These are phyloP conservation scores for Siderastrea siderea DNA, from an alignment of 92 coral and sea anemone species.

Conservation along the genomic window DNA sequence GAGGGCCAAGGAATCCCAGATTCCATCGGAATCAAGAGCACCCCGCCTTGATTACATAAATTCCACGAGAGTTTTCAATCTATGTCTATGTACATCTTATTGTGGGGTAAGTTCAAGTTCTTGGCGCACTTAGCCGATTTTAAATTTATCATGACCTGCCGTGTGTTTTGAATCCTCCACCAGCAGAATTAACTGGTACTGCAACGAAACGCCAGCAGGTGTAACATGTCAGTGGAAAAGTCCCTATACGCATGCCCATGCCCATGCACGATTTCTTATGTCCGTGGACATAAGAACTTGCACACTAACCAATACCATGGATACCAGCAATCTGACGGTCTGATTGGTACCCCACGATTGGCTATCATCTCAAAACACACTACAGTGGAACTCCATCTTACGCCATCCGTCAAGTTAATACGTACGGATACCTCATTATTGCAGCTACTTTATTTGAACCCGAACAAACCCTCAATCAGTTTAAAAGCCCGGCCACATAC, in stretches of 20 bases:
- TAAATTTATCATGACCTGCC: conserved; percentile 29
- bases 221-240: background rate
- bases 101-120: background rate
- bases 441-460: no score
- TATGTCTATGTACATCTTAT: background rate
- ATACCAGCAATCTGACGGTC: no score
- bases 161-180: conserved; percentile 36
- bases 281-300: no score
- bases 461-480: no score
- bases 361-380: no score
- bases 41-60: background rate
- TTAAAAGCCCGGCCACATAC: no score
- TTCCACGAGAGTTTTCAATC: background rate
- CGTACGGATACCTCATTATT: no score
- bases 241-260: conserved; percentile 15
- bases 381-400: no score
- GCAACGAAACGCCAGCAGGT: conserved; percentile 19
- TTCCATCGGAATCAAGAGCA: conserved; percentile 13
- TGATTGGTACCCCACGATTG: no score
- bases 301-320: no score
- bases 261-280: no score
- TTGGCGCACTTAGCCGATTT: background rate
- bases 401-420: no score
- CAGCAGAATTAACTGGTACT: conserved; percentile 24
- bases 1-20: conserved; percentile 1